Conservation (phyloP, 2,888 invertebrate genomes). For the Himalopsyche anomala region DNA sequence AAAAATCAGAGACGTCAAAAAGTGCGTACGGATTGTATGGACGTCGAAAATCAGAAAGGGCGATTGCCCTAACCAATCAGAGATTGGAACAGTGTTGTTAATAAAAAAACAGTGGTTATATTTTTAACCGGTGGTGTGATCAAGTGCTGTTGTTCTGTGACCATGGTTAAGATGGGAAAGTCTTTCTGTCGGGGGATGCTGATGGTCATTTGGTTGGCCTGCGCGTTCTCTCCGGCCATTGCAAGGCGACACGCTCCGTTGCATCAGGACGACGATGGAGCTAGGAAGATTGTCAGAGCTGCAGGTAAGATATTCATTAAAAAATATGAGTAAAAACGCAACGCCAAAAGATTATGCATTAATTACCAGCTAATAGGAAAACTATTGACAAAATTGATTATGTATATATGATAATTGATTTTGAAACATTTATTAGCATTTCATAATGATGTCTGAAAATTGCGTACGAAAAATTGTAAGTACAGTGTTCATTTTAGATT, state of each 20-base stretch:
- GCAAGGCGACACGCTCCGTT: slow-evolving; percentile 80
- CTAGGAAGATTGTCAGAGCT: slow-evolving; percentile 80
- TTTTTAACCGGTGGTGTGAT: slow-evolving; percentile 14
- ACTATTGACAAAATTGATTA: too few relatives aligned
- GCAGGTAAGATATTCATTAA: slow-evolving; percentile 78
- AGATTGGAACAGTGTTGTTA: slow-evolving; percentile 35
- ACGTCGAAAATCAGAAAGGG: background rate
- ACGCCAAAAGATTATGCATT: too few relatives aligned
- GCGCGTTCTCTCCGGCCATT: slow-evolving; percentile 69
- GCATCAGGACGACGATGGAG: slow-evolving; percentile 82
- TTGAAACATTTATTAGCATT: too few relatives aligned
- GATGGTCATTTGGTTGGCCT: slow-evolving; percentile 65
- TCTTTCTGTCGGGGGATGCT: slow-evolving; percentile 48
- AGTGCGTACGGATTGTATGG: slow-evolving; percentile 24
- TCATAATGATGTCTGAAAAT: too few relatives aligned
- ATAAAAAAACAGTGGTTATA: background rate
- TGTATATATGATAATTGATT: too few relatives aligned
- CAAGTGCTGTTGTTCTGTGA: slow-evolving; percentile 41
- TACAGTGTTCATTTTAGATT: too few relatives aligned
- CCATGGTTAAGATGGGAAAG: slow-evolving; percentile 9
- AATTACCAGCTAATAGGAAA: too few relatives aligned
- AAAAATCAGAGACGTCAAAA: slow-evolving; percentile 20
- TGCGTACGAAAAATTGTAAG: too few relatives aligned
- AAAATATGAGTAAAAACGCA: too few relatives aligned
- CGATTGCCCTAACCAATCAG: slow-evolving; percentile 28